phyloP scores from a whole-genome alignment of 2,797 vertebrate species.

The Tinamus major region DNA sequence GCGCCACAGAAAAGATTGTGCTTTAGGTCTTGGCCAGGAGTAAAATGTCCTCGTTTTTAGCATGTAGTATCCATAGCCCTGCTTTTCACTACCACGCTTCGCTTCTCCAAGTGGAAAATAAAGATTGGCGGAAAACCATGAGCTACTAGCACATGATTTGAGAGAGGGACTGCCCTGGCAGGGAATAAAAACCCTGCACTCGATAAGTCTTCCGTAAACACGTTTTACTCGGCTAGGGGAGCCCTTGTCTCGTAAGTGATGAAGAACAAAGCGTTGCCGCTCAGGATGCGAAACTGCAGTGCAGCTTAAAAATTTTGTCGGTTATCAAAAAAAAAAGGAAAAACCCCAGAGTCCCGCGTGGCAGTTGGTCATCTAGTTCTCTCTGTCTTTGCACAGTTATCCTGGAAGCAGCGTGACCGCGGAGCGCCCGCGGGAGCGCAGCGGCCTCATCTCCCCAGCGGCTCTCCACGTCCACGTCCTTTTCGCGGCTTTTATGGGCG shows the following conservation, averaged over 20 bases:
- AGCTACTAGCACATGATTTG: neutral
- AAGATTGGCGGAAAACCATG: neutral
- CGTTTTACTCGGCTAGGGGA: neutral
- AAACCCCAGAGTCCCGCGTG: accelerated
- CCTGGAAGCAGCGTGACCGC: neutral
- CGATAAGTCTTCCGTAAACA: neutral
- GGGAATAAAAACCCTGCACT: neutral
- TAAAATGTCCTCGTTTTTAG: neutral
- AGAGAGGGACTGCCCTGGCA: neutral
- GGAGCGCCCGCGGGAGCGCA: no score
- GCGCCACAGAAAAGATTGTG: neutral
- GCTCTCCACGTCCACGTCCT: no score
- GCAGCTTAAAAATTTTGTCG: neutral
- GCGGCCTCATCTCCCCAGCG: no score
- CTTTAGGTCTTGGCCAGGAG: neutral
- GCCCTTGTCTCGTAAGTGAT: neutral
- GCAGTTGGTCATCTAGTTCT: neutral
- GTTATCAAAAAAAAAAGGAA: neutral
- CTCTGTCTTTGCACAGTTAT: no score
- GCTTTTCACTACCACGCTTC: neutral
- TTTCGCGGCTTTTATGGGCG: no score
- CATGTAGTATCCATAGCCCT: neutral
- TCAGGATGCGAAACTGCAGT: neutral
- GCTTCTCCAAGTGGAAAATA: neutral
- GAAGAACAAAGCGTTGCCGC: neutral